Evolutionary conservation across 2,113 vertebrate genomes (phyloP).

Genomic region (Murina feae): DNA sequence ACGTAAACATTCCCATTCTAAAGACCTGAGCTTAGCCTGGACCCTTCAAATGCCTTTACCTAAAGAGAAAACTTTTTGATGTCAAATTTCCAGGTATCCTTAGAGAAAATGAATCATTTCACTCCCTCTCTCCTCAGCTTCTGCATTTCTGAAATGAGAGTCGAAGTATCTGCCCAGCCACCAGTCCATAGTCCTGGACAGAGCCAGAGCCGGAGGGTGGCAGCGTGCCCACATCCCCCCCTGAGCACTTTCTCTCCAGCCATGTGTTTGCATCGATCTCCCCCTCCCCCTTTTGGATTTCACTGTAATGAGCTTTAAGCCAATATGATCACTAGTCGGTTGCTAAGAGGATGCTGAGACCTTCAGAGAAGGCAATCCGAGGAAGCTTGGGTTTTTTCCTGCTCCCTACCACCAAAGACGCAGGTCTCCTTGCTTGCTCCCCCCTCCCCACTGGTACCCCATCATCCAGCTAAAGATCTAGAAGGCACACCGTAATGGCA

Average conservation of each 20-base stretch:
- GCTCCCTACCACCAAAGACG: neutral
- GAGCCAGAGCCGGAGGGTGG: neutral
- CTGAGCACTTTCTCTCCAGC: no score
- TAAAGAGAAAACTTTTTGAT: neutral
- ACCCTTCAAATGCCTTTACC: neutral
- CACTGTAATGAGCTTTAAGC: neutral
- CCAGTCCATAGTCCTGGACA: fast-evolving
- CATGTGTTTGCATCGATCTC: neutral
- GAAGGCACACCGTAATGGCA: neutral
- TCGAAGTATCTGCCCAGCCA: neutral
- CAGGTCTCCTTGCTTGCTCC: neutral
- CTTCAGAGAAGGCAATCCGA: neutral
- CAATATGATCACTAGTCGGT: neutral
- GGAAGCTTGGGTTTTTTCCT: neutral
- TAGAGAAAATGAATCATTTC: neutral
- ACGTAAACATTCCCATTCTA: neutral
- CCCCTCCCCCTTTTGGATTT: neutral
- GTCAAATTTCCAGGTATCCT: neutral
- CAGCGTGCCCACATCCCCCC: no score
- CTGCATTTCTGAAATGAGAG: neutral
- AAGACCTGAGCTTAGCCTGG: neutral
- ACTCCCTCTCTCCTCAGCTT: neutral
- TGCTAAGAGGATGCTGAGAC: neutral
- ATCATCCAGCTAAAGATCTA: neutral
- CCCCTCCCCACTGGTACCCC: neutral